phyloP scores from a whole-genome alignment of 2,888 invertebrate genomes.

The Aromia moschata region DNA sequence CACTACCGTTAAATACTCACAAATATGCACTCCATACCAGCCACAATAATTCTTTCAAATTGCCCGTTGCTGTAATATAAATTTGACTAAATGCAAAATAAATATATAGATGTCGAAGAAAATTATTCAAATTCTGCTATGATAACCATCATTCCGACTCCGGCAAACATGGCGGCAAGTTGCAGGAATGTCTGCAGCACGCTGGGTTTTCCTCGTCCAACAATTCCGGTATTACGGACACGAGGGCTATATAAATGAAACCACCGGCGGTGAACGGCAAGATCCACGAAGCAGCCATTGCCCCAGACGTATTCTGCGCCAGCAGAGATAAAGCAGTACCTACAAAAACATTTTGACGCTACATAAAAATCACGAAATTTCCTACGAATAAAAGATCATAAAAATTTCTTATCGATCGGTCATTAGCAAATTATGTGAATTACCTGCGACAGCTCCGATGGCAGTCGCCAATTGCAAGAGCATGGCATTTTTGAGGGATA shows the following conservation, averaged over 20 bases:
- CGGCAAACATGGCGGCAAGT: slow-evolving; percentile 85
- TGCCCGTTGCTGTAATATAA: no score
- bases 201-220: slow-evolving; percentile 82
- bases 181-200: slow-evolving; percentile 91
- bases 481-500: slow-evolving; percentile 93
- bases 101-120: no score
- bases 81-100: no score
- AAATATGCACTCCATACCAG: no score
- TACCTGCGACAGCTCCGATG: slow-evolving; percentile 90
- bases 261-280: slow-evolving; percentile 98
- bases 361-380: neutral
- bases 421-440: no score
- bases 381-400: neutral
- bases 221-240: slow-evolving; percentile 97
- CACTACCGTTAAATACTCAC: no score
- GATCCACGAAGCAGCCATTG: slow-evolving; percentile 84
- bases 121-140: slow-evolving; percentile 82
- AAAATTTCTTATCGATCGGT: no score
- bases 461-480: slow-evolving; percentile 93
- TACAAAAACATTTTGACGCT: slow-evolving; percentile 63
- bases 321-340: slow-evolving; percentile 91
- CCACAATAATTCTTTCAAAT: no score
- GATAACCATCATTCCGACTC: slow-evolving; percentile 95
- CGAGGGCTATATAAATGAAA: slow-evolving; percentile 99
- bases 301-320: slow-evolving; percentile 77